Evolutionary conservation across 2,113 vertebrate species (phyloP).

Genomic region (Solea solea): DNA sequence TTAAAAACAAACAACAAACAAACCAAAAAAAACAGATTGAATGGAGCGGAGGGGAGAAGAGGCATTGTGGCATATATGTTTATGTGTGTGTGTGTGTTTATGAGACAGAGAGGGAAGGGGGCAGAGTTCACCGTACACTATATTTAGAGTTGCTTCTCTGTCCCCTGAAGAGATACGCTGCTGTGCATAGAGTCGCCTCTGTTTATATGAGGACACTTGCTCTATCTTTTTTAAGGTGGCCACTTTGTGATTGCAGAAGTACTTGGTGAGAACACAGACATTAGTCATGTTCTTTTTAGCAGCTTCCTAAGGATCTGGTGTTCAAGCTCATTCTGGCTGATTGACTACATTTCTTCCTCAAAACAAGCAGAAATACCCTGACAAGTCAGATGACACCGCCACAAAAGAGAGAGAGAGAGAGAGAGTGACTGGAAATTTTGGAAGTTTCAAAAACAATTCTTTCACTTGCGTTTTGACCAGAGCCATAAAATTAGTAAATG

Average conservation of each 20-base stretch:
- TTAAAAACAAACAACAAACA: not conserved
- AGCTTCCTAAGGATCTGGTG: not conserved
- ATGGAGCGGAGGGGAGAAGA: constrained; percentile 12
- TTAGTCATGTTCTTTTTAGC: constrained; percentile 15
- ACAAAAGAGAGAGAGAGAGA: not conserved
- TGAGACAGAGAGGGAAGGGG: constrained; percentile 30
- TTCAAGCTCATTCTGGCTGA: not conserved
- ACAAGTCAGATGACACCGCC: not conserved
- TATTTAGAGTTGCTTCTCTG: constrained; percentile 56
- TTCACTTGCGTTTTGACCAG: too few species aligned
- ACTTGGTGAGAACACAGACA: constrained; percentile 1
- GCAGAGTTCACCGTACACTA: constrained; percentile 51
- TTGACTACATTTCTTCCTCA: not conserved
- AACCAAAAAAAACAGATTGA: not conserved
- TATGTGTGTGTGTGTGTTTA: constrained; percentile 34
- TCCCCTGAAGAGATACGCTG: constrained; percentile 48
- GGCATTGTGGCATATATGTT: not conserved
- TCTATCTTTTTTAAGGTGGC: constrained; percentile 34
- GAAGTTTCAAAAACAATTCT: too few species aligned
- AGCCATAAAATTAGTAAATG: not conserved
- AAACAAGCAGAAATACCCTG: not conserved
- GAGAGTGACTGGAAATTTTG: not conserved
- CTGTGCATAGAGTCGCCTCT: constrained; percentile 42
- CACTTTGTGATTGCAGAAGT: constrained; percentile 39
- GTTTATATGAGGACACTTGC: constrained; percentile 50